A percentile compares a stretch with the other conserved stretches of the same genome.
Evolutionary conservation across 2,113 vertebrate genomes (phyloP).

Genomic region (Propithecus coquereli): DNA sequence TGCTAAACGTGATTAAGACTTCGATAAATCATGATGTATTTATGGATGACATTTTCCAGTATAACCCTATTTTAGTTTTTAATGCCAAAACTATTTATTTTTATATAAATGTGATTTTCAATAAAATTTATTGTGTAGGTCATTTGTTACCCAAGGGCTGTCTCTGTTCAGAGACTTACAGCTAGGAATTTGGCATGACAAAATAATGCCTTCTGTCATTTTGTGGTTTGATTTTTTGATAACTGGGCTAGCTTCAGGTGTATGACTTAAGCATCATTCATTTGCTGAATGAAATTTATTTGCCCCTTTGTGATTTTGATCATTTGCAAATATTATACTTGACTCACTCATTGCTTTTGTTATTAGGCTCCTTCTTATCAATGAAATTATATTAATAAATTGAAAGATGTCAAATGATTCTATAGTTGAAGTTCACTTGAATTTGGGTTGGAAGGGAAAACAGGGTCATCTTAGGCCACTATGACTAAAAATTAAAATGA

Average conservation of each 20-base stretch:
- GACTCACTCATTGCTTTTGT: not conserved
- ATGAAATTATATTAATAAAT: not conserved
- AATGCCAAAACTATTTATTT: not conserved
- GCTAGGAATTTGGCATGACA: not conserved
- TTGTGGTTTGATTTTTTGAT: not conserved
- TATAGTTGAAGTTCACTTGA: not conserved
- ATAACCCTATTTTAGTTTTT: conserved; percentile 39
- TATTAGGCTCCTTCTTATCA: not conserved
- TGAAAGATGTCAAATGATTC: conserved; percentile 24
- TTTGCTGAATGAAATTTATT: conserved; percentile 43
- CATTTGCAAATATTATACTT: not conserved
- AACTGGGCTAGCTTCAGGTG: not conserved
- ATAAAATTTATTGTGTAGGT: not conserved
- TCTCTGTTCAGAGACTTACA: not conserved
- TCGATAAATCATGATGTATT: not conserved
- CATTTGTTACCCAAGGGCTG: not conserved
- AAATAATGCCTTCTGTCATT: conserved; percentile 9
- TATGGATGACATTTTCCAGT: not conserved
- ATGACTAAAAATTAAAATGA: conserved; percentile 42
- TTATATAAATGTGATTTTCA: not conserved
- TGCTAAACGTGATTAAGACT: not conserved
- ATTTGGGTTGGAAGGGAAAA: not conserved
- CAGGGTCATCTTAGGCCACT: not conserved
- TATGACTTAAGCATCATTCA: not conserved
- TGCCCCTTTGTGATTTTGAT: not conserved